These are phyloP conservation scores for Xanthostigma xanthostigma DNA, from an alignment of 2,888 invertebrate species.

Conservation along the genomic window DNA sequence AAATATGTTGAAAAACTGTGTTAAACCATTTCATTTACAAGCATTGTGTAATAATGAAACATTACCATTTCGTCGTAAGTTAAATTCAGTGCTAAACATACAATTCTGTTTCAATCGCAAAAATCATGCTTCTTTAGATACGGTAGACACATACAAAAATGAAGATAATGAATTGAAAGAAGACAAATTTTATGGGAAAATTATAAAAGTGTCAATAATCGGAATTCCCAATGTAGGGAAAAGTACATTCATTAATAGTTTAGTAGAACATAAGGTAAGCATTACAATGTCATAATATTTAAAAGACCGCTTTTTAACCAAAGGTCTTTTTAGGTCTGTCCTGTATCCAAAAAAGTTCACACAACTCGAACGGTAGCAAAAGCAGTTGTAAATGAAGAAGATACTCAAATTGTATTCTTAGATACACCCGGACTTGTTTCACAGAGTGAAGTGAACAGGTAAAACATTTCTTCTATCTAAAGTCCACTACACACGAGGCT, in stretches of 20 bases:
- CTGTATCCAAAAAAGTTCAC: slow-evolving; percentile 82
- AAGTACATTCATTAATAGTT: slow-evolving; percentile 81
- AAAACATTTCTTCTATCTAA: slow-evolving; percentile 13
- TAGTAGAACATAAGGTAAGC: slow-evolving; percentile 62
- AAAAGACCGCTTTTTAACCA: not conserved
- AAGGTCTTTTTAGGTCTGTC: slow-evolving; percentile 53
- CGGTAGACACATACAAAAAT: not conserved
- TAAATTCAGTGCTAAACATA: no score
- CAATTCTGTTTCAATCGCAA: no score
- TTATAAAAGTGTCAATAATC: slow-evolving; percentile 69
- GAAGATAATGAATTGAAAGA: not conserved
- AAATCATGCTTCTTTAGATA: no score
- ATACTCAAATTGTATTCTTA: slow-evolving; percentile 77
- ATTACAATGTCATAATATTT: not conserved
- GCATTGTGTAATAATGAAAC: no score
- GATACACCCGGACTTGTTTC: slow-evolving; percentile 88
- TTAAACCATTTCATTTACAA: no score
- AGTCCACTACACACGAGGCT: no score
- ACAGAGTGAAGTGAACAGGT: slow-evolving; percentile 51
- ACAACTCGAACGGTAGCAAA: slow-evolving; percentile 63
- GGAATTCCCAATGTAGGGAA: slow-evolving; percentile 93
- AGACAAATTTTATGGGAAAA: slow-evolving; percentile 17
- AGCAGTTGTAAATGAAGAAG: slow-evolving; percentile 57
- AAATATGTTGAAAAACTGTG: no score
- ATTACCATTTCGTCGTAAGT: no score